Conservation (phyloP, 1,140 invertebrate genomes). For the Drosophila saltans region DNA sequence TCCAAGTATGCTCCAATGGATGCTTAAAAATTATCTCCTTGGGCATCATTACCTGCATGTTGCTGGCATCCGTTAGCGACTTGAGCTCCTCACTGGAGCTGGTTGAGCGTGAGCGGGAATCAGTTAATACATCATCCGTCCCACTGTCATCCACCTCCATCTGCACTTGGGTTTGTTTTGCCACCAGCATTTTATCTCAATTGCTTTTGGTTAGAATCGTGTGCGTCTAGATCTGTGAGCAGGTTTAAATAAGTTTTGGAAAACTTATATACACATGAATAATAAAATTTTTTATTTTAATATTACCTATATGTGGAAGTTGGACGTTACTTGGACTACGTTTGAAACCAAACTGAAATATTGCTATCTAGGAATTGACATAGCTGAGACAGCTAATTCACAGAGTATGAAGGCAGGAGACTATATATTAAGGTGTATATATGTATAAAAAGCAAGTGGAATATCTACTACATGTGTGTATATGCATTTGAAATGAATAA, state of each 20-base stretch:
- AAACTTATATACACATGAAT: no score
- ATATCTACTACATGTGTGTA: background rate
- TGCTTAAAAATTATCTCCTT: constrained; percentile 87
- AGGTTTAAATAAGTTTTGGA: background rate
- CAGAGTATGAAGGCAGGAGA: background rate
- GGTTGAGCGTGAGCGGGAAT: constrained; percentile 23
- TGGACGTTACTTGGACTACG: background rate
- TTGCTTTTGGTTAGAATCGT: background rate
- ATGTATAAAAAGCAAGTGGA: background rate
- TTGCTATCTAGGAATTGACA: no score
- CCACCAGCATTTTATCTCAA: constrained; percentile 36
- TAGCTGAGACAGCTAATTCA: background rate
- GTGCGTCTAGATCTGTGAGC: background rate
- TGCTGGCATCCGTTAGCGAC: constrained; percentile 16
- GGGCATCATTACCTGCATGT: constrained; percentile 13
- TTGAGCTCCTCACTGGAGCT: constrained; percentile 41
- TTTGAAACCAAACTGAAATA: background rate
- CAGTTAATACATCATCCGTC: constrained; percentile 26
- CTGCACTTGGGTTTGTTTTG: constrained; percentile 48
- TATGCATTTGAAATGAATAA: background rate
- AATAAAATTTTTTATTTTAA: background rate
- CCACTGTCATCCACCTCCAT: constrained; percentile 47
- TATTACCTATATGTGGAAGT: constrained; percentile 24
- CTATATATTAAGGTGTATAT: background rate
- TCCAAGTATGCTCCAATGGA: constrained; percentile 97